Base-by-base conservation (phyloP, 2,888 invertebrate genomes). In the Megamerina dolium region DNA sequence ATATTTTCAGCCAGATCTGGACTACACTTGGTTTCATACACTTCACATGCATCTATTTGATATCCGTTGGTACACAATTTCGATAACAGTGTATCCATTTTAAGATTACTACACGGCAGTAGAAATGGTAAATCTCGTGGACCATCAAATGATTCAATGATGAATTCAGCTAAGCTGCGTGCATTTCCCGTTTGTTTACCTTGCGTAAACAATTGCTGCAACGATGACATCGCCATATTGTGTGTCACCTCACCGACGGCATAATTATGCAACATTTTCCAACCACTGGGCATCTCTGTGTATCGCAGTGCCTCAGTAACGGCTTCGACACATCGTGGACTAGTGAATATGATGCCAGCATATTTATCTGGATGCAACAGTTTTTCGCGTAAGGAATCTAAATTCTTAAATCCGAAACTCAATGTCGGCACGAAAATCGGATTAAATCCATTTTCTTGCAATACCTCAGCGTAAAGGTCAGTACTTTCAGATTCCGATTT, bases 171-270 rank as follows among this genome's bases (percentile, higher is more conserved):
- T 50, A 79, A 62, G 57, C 70, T 73, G 29, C 67, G 66, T 3
- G 77, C 77, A 66, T 76, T 78, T 23, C 79, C 79, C 46, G 75
- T 67, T 50, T 76, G 73, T 51, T 74, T 73, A 39, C 78, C 79
- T 40, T 68, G 61, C 35, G 76, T 75, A 49, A 71, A 63, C 19
- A 79, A 58, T 49, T 65, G 67, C 37, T 69, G 63, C 40, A 78
- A 57, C 44, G 70, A 66, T 17, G 68, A 63, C 42, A 68, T 46
- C 16, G 74, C 74, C 53, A 71, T 61, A 53, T 72, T 70, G 55
- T 72, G 68, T 19, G 79, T 78, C 46, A 74, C 69, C 63, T 77
- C 75, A 42, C 79, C 79, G 5, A 79, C 77, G 37, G 72, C 70
- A 58, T 73, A 77, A 63, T 74, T 73, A 57, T 64, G 61, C 63